These are phyloP conservation scores for Callosobruchus maculatus DNA, from an alignment of 2,888 invertebrate species.

Conservation along the genomic window DNA sequence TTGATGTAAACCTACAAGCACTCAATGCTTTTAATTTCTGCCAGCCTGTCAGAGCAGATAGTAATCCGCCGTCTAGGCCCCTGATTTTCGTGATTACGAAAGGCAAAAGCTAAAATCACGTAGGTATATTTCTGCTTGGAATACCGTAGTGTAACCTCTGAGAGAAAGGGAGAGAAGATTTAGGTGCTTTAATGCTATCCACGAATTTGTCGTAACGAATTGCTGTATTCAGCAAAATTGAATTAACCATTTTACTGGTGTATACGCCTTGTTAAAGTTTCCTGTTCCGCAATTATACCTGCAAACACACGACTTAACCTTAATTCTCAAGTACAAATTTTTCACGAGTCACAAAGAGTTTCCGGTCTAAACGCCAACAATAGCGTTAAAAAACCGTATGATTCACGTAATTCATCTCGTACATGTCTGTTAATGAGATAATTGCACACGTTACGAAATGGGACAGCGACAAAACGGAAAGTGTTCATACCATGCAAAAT, in stretches of 20 bases:
- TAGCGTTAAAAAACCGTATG: background rate
- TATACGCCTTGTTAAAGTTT: background rate
- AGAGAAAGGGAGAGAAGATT: too few species aligned
- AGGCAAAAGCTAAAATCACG: too few species aligned
- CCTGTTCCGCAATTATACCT: background rate
- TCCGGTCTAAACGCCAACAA: background rate
- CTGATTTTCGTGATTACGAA: too few species aligned
- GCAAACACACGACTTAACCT: background rate
- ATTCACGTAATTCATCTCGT: background rate
- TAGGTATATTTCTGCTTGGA: too few species aligned
- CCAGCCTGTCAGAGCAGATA: too few species aligned
- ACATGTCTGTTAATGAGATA: background rate
- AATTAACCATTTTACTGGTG: background rate
- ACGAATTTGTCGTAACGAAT: too few species aligned
- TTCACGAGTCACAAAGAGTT: background rate
- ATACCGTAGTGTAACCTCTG: too few species aligned
- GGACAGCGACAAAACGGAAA: background rate
- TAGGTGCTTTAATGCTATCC: too few species aligned
- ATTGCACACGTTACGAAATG: background rate
- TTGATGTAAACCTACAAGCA: too few species aligned
- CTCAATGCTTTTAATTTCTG: too few species aligned
- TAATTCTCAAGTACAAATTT: background rate
- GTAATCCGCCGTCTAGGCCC: too few species aligned
- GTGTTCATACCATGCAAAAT: background rate
- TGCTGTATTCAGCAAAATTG: background rate